These are phyloP conservation scores for Sarcophaga caerulescens DNA, from an alignment of 2,888 invertebrate species.

Conservation along the genomic window DNA sequence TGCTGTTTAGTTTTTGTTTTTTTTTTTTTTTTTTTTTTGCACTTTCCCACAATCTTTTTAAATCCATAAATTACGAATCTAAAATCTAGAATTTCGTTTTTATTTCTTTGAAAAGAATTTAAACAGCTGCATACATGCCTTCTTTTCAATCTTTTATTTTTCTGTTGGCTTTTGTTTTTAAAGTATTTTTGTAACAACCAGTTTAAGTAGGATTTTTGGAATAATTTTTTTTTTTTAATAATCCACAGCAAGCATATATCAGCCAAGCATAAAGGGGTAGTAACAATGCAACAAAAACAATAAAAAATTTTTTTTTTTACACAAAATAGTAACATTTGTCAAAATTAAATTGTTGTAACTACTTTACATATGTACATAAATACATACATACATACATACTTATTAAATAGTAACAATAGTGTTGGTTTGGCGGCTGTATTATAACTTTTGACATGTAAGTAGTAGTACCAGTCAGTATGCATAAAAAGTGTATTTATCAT, in stretches of 20 bases:
- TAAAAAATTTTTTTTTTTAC: background rate
- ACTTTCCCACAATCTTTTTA: conserved; percentile 64
- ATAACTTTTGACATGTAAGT: background rate
- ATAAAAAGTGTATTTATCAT: conserved; percentile 36
- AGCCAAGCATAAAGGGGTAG: conserved; percentile 46
- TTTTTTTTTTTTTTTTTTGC: conserved; percentile 45
- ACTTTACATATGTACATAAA: conserved; percentile 33
- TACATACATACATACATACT: background rate
- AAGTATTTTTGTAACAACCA: conserved; percentile 60
- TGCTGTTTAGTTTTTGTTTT: background rate
- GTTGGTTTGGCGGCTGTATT: background rate
- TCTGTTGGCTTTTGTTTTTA: background rate
- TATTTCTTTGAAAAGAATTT: conserved; percentile 48
- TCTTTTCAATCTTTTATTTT: background rate
- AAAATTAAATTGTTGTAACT: conserved; percentile 41
- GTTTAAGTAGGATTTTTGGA: conserved; percentile 63
- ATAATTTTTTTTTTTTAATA: conserved; percentile 18
- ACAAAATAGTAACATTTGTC: conserved; percentile 61
- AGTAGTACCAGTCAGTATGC: background rate
- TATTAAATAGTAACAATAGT: background rate
- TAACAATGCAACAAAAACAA: conserved; percentile 24
- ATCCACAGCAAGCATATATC: background rate
- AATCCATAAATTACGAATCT: conserved; percentile 58
- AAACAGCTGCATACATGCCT: conserved; percentile 59
- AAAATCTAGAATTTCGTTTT: conserved; percentile 49